Evolutionary conservation across 2,797 vertebrate genomes (phyloP).

Genomic region (Thripadectes ignobilis): DNA sequence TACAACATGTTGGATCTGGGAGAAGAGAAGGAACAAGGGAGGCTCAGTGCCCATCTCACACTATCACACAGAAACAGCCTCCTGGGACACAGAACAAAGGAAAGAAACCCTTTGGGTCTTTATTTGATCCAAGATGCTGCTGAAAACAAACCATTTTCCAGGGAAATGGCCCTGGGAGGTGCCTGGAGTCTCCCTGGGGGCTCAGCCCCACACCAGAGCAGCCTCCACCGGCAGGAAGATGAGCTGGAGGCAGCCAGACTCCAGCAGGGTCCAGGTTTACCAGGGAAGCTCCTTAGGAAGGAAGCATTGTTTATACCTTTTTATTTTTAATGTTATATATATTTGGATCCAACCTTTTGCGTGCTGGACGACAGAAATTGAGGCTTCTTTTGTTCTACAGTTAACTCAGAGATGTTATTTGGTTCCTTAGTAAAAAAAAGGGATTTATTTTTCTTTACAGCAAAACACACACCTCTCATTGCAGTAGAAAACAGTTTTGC

Average conservation of each 20-base stretch:
- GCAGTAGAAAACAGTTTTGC: background rate
- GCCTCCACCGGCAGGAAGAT: background rate
- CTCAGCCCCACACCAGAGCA: accelerated
- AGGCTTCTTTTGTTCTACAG: slow-evolving; percentile 15
- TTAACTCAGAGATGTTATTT: background rate
- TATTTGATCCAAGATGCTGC: background rate
- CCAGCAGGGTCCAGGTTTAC: background rate
- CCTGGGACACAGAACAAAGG: background rate
- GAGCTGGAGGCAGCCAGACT: background rate
- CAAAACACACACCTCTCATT: background rate
- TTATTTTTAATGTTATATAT: slow-evolving; percentile 19
- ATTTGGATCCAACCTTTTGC: background rate
- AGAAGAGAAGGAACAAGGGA: background rate
- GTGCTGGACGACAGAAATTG: background rate
- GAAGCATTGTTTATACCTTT: slow-evolving; percentile 12
- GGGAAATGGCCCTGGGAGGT: background rate
- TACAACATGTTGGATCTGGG: accelerated
- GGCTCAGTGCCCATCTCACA: accelerated
- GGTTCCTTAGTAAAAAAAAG: background rate
- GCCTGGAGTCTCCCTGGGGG: background rate
- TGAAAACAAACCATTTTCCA: background rate
- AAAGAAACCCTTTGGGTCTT: background rate
- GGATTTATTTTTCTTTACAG: background rate
- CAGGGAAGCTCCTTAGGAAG: slow-evolving; percentile 36
- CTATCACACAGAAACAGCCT: background rate